phyloP scores from a whole-genome alignment of 2,888 invertebrate genomes.

The Sphaerolaimus hirsutus region DNA sequence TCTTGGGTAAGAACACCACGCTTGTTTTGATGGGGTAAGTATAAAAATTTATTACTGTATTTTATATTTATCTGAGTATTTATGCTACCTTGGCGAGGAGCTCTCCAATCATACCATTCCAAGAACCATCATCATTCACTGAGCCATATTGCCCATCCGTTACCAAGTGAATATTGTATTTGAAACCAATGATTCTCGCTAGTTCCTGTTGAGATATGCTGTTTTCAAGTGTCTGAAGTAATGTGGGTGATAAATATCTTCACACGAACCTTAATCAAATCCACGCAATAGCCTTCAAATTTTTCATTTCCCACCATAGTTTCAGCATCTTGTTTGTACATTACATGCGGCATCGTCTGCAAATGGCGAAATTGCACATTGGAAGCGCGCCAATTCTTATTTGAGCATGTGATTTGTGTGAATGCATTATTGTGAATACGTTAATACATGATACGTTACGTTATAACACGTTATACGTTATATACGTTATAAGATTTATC shows the following conservation, averaged over 20 bases:
- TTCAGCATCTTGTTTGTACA: constrained; percentile 35
- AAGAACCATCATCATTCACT: constrained; percentile 18
- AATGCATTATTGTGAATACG: too few species aligned
- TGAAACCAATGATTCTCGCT: constrained; percentile 24
- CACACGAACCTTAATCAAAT: constrained; percentile 43
- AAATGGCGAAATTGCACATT: too few species aligned
- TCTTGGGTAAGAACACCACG: too few species aligned
- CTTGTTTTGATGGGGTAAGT: too few species aligned
- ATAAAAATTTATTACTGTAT: too few species aligned
- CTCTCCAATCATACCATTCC: constrained; percentile 25
- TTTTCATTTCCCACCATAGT: constrained; percentile 49
- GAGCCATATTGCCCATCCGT: constrained; percentile 27
- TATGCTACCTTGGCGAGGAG: constrained; percentile 13
- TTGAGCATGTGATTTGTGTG: too few species aligned
- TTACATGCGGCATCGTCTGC: constrained; percentile 30
- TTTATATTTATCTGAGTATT: too few species aligned
- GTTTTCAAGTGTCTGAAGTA: too few species aligned
- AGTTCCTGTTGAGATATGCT: constrained; percentile 25
- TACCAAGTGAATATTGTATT: constrained; percentile 25
- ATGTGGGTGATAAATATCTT: background rate
- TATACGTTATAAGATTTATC: too few species aligned
- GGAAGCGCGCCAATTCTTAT: too few species aligned
- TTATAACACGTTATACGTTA: too few species aligned
- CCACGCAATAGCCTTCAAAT: constrained; percentile 39
- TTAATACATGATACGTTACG: too few species aligned